Base-by-base conservation (phyloP, 2,113 vertebrate genomes). In the Glaucomys volans region DNA sequence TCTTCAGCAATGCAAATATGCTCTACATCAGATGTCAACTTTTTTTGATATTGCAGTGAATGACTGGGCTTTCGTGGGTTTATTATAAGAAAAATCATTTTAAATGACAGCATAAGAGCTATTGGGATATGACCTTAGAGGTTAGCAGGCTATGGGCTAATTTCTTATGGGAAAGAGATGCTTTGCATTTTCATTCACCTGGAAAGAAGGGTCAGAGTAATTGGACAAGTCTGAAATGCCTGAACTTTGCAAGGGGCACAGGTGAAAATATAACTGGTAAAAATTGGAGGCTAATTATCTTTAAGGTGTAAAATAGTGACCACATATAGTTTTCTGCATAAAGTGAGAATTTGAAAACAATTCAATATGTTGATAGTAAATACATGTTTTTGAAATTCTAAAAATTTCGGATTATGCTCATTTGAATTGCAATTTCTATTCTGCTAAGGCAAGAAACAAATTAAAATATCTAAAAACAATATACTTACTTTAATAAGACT, bases 211-310 rank as follows among this genome's bases (percentile, higher is more conserved):
- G 44, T 66, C 50, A 87, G 54, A 81, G 6, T 87, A 69, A 74
- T 26, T 80, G 71, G 71, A 80, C 20, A 72, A 62, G 2, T 54
- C 7, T 37, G 79, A 62, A 26, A 84, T 95, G 81, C 7, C 26
- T 59, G 40, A 30, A n/a, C 64, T 90, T 47, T 66, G 2, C 44
- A 83, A 95, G 42, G 14, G 32, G 7, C 37, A 96, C 17, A 90
- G 80, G 40, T 81, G 32, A 96, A 95, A 62, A 40, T 80, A 81
- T 93, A 88, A 37, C 24, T 81, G 50, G 14, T 72, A 50, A 75
- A 97, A 44, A 93, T 26, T 95, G 32, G 64, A 92, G 64, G 44
- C 81, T 87, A 91, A 85, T 97, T 92, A 69, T 76, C 11, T 42
- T 91, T 97, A 84, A 95, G 16, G 59, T 97, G 54, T 66, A 14